Evolutionary conservation across 2,113 vertebrate genomes (phyloP).

Genomic region (Spheniscus mendiculus): DNA sequence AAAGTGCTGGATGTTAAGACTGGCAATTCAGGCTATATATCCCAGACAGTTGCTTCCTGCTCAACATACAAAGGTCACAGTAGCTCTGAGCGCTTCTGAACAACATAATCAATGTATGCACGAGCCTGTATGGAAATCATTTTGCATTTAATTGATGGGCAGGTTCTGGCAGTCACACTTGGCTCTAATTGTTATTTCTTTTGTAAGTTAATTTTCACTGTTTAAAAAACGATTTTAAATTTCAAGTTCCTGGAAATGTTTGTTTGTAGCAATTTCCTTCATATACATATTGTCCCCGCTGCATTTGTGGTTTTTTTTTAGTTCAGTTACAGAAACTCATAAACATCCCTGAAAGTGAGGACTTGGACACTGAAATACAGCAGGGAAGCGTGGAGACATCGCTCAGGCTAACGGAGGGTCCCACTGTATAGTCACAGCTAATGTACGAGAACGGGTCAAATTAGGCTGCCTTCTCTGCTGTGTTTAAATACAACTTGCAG

Average conservation of each 20-base stretch:
- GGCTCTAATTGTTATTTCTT: background rate
- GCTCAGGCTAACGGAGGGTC: background rate
- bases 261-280: background rate
- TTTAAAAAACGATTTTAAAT: background rate
- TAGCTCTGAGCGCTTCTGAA: background rate
- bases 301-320: background rate
- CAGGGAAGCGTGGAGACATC: background rate
- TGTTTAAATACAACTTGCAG: constrained; percentile 25
- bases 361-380: background rate
- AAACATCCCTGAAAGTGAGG: background rate
- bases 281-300: background rate
- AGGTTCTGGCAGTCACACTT: background rate
- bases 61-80: background rate
- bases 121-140: background rate
- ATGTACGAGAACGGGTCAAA: background rate
- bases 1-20: background rate
- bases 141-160: background rate
- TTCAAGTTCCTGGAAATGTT: background rate
- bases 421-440: background rate
- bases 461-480: background rate
- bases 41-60: background rate
- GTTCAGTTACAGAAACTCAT: background rate
- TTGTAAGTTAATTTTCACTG: background rate
- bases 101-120: background rate
- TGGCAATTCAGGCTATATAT: background rate